Evolutionary conservation across 2,888 invertebrate species (phyloP).

Genomic region (Gymnocheta viridis): DNA sequence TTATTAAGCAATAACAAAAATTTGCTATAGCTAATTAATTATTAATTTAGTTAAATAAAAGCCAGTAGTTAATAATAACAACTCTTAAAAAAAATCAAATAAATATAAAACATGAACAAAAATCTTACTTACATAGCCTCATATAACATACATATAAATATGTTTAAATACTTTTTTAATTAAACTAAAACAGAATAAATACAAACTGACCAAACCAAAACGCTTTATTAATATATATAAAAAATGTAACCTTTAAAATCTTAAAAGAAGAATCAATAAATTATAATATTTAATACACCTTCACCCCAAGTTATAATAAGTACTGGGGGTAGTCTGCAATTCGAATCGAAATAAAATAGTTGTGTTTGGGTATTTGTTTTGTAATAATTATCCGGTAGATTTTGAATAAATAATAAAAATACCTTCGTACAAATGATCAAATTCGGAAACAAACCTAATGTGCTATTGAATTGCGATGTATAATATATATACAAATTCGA

Average conservation of each 20-base stretch:
- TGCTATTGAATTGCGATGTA: too few relatives aligned
- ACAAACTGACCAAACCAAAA: constrained; percentile 17
- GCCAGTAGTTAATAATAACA: not conserved
- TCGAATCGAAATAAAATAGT: too few relatives aligned
- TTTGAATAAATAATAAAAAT: too few relatives aligned
- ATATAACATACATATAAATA: not conserved
- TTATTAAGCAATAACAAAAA: not conserved
- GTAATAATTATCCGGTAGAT: too few relatives aligned
- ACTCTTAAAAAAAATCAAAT: not conserved
- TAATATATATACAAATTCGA: too few relatives aligned
- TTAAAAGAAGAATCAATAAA: not conserved
- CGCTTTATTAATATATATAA: constrained; percentile 35
- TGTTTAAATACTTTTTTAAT: not conserved
- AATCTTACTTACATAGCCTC: constrained; percentile 37
- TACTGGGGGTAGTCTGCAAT: too few relatives aligned
- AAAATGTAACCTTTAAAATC: not conserved
- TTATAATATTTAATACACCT: not conserved
- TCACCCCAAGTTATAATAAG: not conserved
- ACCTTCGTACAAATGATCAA: too few relatives aligned
- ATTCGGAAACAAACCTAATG: too few relatives aligned
- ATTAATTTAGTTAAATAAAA: constrained; percentile 1
- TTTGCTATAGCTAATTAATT: not conserved
- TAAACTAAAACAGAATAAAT: constrained; percentile 18
- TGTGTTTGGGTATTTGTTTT: too few relatives aligned
- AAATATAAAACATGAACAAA: not conserved